Conservation (phyloP, 2,888 invertebrate genomes). For the Drosophila yooni region DNA sequence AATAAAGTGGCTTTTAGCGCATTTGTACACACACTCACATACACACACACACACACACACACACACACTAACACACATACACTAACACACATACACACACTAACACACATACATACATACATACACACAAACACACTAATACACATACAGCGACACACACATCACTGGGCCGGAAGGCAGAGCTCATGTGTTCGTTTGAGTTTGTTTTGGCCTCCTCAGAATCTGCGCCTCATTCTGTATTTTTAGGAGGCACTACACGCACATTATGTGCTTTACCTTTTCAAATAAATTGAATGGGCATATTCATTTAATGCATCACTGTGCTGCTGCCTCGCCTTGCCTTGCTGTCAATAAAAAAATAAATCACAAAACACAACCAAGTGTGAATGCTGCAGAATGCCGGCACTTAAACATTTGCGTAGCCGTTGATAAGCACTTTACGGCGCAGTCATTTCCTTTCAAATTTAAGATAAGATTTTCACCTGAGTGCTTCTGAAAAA, state of each 20-base stretch:
- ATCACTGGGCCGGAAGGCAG: conserved; percentile 44
- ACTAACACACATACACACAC: conserved; percentile 5
- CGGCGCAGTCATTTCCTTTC: conserved; percentile 3
- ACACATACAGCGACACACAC: conserved; percentile 9
- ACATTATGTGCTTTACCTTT: conserved; percentile 61
- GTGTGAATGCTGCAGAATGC: conserved; percentile 5
- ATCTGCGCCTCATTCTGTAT: conserved; percentile 59
- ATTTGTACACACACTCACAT: conserved; percentile 37
- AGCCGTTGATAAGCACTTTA: conserved; percentile 27
- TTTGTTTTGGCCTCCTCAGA: conserved; percentile 38
- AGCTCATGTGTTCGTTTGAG: conserved; percentile 42
- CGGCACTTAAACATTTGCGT: conserved; percentile 12
- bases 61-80: conserved; percentile 29
- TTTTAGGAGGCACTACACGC: conserved; percentile 66
- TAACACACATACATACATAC: background rate
- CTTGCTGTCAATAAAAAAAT: background rate
- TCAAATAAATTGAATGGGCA: conserved; percentile 62
- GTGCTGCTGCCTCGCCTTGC: conserved; percentile 10
- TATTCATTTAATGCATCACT: conserved; percentile 54
- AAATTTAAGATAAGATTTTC: background rate
- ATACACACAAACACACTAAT: background rate
- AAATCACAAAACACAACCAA: conserved; percentile 16
- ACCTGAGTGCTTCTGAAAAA: background rate
- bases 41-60: conserved; percentile 5
- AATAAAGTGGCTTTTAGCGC: conserved; percentile 80